These are phyloP conservation scores for Lota lota DNA, from an alignment of 2,113 vertebrate species.

Conservation along the genomic window DNA sequence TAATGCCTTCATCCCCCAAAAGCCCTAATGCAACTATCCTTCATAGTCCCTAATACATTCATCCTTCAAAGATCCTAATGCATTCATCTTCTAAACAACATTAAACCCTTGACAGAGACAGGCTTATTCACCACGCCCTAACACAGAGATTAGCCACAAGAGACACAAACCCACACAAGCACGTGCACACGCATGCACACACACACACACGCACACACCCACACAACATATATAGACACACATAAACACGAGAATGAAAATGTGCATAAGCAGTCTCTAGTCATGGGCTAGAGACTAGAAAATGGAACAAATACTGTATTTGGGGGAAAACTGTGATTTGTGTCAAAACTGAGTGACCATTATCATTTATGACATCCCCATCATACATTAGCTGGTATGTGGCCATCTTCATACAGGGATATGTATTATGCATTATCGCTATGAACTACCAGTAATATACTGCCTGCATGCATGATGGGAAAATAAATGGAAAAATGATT, in stretches of 20 bases:
- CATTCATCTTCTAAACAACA: conserved; percentile 1
- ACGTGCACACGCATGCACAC: conserved; percentile 8
- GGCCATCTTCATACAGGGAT: no score
- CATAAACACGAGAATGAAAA: background rate
- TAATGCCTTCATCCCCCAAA: conserved; percentile 48
- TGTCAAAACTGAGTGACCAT: no score
- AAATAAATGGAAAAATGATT: no score
- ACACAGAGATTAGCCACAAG: conserved; percentile 56
- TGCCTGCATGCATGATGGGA: no score
- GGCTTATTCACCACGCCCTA: conserved; percentile 54
- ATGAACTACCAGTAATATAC: no score
- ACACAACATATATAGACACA: background rate
- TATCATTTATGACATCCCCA: no score
- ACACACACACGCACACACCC: background rate
- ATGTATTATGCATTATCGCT: no score
- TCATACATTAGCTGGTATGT: background rate
- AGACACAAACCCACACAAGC: conserved; percentile 37
- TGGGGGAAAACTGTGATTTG: no score
- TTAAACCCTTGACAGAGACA: conserved; percentile 45
- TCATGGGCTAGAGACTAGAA: no score
- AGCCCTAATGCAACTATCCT: no score
- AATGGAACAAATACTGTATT: no score
- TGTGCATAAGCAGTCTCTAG: no score
- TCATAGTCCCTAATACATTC: conserved; percentile 26
- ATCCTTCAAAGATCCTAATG: conserved; percentile 44